Conservation (phyloP, 2,888 invertebrate species). For the Drosophila subsilvestris region DNA sequence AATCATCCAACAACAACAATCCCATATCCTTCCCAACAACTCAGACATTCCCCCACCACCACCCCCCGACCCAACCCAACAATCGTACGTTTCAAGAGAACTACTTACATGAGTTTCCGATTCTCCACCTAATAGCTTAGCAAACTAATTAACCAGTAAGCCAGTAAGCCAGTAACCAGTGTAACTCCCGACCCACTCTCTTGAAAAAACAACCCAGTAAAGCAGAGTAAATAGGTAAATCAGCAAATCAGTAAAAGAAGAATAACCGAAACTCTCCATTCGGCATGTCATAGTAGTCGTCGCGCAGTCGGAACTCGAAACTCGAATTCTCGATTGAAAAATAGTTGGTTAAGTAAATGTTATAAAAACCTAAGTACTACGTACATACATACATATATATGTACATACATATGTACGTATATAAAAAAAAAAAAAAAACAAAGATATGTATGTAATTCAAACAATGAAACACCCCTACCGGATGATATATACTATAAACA, state of each 20-base stretch:
- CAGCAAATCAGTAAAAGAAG: too few relatives aligned
- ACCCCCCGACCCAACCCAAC: neutral
- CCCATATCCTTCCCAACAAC: neutral
- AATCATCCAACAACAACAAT: conserved; percentile 17
- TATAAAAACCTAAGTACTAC: conserved; percentile 40
- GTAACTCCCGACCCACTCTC: too few relatives aligned
- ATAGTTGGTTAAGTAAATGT: conserved; percentile 36
- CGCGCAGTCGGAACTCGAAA: neutral
- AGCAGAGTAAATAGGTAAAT: too few relatives aligned
- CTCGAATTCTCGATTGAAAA: conserved; percentile 25
- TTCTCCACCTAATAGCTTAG: conserved; percentile 79
- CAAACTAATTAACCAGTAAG: conserved; percentile 41
- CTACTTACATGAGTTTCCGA: conserved; percentile 72
- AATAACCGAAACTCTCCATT: conserved; percentile 1
- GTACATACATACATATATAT: conserved; percentile 12
- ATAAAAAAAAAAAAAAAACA: conserved; percentile 45
- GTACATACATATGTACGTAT: neutral
- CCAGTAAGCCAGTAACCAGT: conserved; percentile 23
- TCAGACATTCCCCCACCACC: neutral
- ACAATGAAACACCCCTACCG: conserved; percentile 77
- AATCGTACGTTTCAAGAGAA: conserved; percentile 56
- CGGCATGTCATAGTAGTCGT: neutral
- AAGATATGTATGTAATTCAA: conserved; percentile 56
- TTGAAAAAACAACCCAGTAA: too few relatives aligned
- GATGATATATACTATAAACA: conserved; percentile 62